Percentiles rank a stretch among this genome's conserved stretches.
phyloP scores from a whole-genome alignment of 1,140 invertebrate species.

The Melitaea cinxia region DNA sequence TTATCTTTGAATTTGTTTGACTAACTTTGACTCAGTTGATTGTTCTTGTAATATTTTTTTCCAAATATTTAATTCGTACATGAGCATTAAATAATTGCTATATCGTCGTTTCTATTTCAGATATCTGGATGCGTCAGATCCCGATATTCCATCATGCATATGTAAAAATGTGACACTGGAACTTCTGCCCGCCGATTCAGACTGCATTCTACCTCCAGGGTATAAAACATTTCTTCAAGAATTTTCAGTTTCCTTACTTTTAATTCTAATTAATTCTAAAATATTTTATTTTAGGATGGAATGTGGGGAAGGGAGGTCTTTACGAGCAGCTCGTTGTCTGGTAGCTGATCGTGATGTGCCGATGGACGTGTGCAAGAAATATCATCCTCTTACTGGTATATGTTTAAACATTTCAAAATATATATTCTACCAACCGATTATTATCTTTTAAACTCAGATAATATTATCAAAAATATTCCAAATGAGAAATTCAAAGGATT shows the following conservation, averaged over 20 bases:
- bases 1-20: too few relatives aligned
- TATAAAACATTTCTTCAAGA: constrained; percentile 11
- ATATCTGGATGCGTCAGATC: constrained; percentile 65
- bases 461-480: too few relatives aligned
- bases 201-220: constrained; percentile 70
- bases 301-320: constrained; percentile 66
- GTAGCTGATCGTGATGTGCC: constrained; percentile 68
- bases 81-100: not conserved
- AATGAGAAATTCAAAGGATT: too few relatives aligned
- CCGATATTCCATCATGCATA: constrained; percentile 64
- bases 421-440: too few relatives aligned
- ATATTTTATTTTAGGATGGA: constrained; percentile 52
- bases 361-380: constrained; percentile 74
- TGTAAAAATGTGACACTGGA: constrained; percentile 69
- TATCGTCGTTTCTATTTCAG: constrained; percentile 32
- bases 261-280: not conserved
- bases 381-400: constrained; percentile 70
- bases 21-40: too few relatives aligned
- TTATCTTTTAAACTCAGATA: too few relatives aligned
- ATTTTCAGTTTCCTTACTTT: not conserved
- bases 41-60: too few relatives aligned
- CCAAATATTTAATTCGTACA: too few relatives aligned
- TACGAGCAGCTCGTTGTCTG: constrained; percentile 69
- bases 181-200: constrained; percentile 66
- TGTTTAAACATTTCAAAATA: not conserved